Evolutionary conservation across 2,888 invertebrate species (phyloP).

Genomic region (Caradrina clavipalpis): DNA sequence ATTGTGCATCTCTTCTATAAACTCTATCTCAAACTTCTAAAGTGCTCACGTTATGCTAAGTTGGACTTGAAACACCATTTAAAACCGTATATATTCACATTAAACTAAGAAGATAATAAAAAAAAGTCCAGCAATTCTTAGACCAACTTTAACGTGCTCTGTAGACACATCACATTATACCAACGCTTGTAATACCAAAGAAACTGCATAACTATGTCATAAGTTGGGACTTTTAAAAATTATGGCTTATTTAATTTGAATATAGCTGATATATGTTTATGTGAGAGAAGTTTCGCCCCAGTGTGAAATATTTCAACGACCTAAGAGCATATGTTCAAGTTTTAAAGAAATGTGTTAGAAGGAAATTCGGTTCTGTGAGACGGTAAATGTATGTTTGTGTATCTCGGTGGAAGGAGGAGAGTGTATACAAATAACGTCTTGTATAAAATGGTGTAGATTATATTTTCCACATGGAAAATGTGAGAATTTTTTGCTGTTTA

Average conservation of each 20-base stretch:
- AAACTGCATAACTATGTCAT: conserved; percentile 63
- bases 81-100: conserved; percentile 40
- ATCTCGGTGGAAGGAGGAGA: background rate
- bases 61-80: conserved; percentile 42
- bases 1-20: conserved; percentile 41
- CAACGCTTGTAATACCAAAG: conserved; percentile 63
- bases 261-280: conserved; percentile 70
- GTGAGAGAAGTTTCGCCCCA: conserved; percentile 52
- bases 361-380: conserved; percentile 43
- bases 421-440: conserved; percentile 33
- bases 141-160: conserved; percentile 38
- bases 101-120: conserved; percentile 42
- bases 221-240: conserved; percentile 69
- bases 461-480: background rate
- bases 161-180: conserved; percentile 62
- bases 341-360: conserved; percentile 49
- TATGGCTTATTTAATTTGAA: conserved; percentile 76
- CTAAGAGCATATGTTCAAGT: conserved; percentile 54
- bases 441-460: conserved; percentile 6
- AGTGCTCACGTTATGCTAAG: conserved; percentile 47
- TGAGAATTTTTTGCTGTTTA: background rate
- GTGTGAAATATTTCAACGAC: conserved; percentile 58
- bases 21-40: conserved; percentile 37
- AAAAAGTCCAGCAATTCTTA: conserved; percentile 47
- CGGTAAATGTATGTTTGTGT: conserved; percentile 42